A percentile compares a stretch with the other conserved stretches of the same genome.
Evolutionary conservation across 1,140 invertebrate genomes (phyloP).

Genomic region (Pteromalus puparum): DNA sequence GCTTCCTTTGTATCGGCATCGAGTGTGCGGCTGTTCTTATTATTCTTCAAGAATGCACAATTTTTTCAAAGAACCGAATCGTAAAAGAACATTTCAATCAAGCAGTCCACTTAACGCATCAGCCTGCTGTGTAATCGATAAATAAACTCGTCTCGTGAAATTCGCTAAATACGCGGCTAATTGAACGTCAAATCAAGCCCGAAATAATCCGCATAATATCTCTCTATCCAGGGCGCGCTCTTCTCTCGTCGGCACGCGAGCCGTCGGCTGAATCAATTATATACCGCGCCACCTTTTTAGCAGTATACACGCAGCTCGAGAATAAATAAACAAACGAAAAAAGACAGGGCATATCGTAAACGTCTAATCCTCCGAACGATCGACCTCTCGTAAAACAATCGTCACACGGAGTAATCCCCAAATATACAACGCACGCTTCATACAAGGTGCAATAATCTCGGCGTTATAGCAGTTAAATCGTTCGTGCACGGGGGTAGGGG

Average conservation of each 20-base stretch:
- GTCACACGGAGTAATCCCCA: constrained; percentile 11
- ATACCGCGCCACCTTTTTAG: constrained; percentile 11
- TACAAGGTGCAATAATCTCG: constrained; percentile 46
- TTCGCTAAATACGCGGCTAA: not conserved
- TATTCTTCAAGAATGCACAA: too few relatives aligned
- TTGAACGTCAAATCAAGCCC: not conserved
- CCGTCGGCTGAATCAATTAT: constrained; percentile 23
- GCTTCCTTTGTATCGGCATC: not conserved
- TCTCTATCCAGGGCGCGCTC: not conserved
- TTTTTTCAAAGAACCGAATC: too few relatives aligned
- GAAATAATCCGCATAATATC: not conserved
- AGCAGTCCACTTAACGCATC: not conserved
- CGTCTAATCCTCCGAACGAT: not conserved
- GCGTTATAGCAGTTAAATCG: constrained; percentile 40
- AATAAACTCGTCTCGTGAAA: not conserved
- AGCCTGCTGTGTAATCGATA: not conserved
- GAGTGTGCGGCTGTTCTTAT: not conserved
- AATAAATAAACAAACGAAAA: not conserved
- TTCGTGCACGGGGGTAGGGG: not conserved
- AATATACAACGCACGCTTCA: constrained; percentile 30
- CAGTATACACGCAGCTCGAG: constrained; percentile 23
- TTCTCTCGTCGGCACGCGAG: not conserved
- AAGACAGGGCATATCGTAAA: not conserved
- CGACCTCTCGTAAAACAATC: not conserved
- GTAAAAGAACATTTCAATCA: too few relatives aligned